A percentile compares a stretch with the other conserved stretches of the same genome.
phyloP scores from a whole-genome alignment of 2,113 vertebrate species.

The Thunnus thynnus region DNA sequence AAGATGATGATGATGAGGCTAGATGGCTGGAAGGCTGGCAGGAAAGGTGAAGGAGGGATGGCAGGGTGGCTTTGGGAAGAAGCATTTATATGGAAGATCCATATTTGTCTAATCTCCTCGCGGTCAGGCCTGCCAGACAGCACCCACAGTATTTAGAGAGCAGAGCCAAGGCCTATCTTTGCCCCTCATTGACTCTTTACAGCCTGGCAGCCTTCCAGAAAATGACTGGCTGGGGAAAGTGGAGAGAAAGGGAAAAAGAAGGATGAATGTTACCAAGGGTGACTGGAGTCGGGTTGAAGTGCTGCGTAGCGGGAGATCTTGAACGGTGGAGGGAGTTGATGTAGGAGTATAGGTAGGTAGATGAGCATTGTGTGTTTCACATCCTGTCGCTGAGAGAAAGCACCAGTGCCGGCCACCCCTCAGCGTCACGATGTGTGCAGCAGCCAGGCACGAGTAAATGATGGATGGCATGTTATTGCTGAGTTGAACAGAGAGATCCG shows the following conservation, averaged over 20 bases:
- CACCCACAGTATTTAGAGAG: constrained; percentile 47
- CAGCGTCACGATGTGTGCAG: constrained; percentile 4
- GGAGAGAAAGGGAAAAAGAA: constrained; percentile 3
- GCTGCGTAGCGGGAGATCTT: constrained; percentile 11
- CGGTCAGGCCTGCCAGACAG: constrained; percentile 46
- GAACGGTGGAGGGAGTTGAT: constrained; percentile 13
- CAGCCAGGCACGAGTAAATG: constrained; percentile 58
- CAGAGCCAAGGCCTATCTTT: constrained; percentile 57
- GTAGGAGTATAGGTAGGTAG: constrained; percentile 11
- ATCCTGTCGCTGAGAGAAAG: constrained; percentile 25
- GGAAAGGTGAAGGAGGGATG: constrained; percentile 53
- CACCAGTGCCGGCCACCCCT: not conserved
- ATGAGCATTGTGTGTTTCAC: constrained; percentile 20
- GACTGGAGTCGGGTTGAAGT: constrained; percentile 23
- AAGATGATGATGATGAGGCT: constrained; percentile 60
- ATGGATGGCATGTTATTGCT: constrained; percentile 80
- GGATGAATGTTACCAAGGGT: constrained; percentile 51
- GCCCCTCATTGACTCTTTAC: constrained; percentile 64
- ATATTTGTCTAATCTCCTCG: constrained; percentile 67
- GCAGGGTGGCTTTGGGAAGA: constrained; percentile 33
- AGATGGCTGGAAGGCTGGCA: constrained; percentile 52
- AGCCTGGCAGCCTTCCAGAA: constrained; percentile 54
- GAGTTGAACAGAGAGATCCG: no score
- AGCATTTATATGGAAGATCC: constrained; percentile 66
- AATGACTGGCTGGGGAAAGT: constrained; percentile 3